Evolutionary conservation across 2,113 vertebrate genomes (phyloP).

Genomic region (Tretioscincus oriximinensis): DNA sequence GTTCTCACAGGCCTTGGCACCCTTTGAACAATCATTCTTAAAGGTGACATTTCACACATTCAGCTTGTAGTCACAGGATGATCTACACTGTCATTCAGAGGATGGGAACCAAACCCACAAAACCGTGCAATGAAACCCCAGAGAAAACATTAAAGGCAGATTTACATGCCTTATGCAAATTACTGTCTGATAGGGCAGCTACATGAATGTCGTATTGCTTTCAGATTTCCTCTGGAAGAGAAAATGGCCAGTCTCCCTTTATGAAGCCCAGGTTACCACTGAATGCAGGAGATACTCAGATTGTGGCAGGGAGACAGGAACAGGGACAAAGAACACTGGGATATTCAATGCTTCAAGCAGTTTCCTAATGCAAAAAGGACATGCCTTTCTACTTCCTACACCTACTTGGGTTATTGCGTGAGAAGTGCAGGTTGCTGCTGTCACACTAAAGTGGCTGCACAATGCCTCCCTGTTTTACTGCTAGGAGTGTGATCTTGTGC

Average conservation of each 20-base stretch:
- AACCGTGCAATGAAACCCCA: neutral
- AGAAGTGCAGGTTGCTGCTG: too few relatives aligned
- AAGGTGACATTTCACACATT: neutral
- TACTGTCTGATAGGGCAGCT: neutral
- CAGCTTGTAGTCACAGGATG: neutral
- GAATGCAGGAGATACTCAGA: neutral
- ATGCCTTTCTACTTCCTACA: neutral
- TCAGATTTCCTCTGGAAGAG: neutral
- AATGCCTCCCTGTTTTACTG: too few relatives aligned
- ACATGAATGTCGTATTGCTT: too few relatives aligned
- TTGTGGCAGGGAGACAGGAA: neutral
- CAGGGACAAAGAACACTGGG: neutral
- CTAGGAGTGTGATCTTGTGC: too few relatives aligned
- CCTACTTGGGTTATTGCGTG: too few relatives aligned
- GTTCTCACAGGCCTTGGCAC: neutral
- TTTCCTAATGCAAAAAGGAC: neutral
- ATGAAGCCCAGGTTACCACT: neutral
- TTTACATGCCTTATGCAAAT: neutral
- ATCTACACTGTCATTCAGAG: neutral
- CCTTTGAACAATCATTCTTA: neutral
- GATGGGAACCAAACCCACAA: neutral
- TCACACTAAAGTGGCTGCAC: too few relatives aligned
- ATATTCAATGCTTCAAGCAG: neutral
- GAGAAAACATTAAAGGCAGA: neutral
- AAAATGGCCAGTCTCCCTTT: neutral